Conservation (phyloP, 2,797 vertebrate species). For the Chelidonichthys spinosus region DNA sequence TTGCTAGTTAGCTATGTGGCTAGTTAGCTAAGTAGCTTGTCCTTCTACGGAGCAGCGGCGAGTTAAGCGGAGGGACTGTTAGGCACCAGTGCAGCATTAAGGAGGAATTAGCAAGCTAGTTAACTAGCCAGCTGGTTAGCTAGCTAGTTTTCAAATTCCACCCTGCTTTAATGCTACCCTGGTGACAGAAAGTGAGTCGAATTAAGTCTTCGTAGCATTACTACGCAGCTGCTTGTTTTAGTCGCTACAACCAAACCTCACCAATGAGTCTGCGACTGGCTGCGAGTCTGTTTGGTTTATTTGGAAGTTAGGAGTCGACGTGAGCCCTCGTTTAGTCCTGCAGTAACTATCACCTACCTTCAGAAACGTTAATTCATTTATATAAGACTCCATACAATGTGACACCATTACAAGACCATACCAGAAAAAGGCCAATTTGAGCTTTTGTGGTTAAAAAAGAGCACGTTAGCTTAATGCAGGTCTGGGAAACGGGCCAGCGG, state of each 20-base stretch:
- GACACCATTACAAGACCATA: neutral
- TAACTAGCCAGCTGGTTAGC: neutral
- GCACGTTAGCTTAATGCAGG: constrained; percentile 14
- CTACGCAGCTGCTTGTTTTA: neutral
- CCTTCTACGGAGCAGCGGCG: too few relatives aligned
- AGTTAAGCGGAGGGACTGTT: neutral
- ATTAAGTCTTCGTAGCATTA: neutral
- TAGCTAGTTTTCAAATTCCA: neutral
- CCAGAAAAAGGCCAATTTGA: constrained; percentile 6
- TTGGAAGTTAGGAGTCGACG: neutral
- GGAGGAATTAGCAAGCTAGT: neutral
- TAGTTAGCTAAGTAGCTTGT: neutral
- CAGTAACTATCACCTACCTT: too few relatives aligned
- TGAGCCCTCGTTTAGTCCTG: constrained; percentile 5
- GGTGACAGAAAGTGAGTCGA: neutral
- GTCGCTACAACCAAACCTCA: neutral
- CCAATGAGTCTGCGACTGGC: neutral
- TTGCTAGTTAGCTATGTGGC: neutral
- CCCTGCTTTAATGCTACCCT: neutral
- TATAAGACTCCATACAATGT: neutral
- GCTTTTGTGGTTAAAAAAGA: constrained; percentile 1
- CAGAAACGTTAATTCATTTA: neutral
- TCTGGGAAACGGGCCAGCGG: constrained; percentile 37
- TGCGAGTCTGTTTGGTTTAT: too few relatives aligned
- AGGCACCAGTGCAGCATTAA: neutral